phyloP scores from a whole-genome alignment of 53 echinoderm and acorn worm species.

The Stichopus horrens region DNA sequence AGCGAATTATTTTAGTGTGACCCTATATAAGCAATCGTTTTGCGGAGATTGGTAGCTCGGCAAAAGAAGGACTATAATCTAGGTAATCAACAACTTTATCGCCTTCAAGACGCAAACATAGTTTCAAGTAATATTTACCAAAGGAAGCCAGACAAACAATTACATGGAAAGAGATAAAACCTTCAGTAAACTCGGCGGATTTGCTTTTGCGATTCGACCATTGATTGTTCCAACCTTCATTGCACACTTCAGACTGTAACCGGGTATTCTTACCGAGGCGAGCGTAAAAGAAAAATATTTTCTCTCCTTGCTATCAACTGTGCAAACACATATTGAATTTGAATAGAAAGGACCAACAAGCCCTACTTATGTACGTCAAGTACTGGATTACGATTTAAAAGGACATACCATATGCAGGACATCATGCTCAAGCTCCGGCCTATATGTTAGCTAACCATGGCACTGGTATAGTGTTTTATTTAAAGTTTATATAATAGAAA shows the following conservation, averaged over 20 bases:
- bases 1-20: no score
- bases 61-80: neutral
- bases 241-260: conserved; percentile 21
- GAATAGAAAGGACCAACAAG: neutral
- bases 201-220: conserved; percentile 11
- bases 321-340: neutral
- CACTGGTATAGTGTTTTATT: no score
- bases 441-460: no score
- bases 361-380: neutral
- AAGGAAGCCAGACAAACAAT: conserved; percentile 24
- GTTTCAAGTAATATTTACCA: conserved; percentile 12
- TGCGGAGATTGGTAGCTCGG: neutral
- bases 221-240: neutral
- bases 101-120: neutral
- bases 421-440: no score
- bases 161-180: conserved; percentile 32
- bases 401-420: no score
- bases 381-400: neutral
- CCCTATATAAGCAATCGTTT: neutral
- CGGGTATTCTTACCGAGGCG: neutral
- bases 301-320: neutral
- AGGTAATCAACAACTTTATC: neutral
- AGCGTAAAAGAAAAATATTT: neutral
- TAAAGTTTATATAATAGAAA: no score
- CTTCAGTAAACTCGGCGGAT: conserved; percentile 25